Conservation (phyloP, 2,888 invertebrate genomes). For the Periphyllus acericola region DNA sequence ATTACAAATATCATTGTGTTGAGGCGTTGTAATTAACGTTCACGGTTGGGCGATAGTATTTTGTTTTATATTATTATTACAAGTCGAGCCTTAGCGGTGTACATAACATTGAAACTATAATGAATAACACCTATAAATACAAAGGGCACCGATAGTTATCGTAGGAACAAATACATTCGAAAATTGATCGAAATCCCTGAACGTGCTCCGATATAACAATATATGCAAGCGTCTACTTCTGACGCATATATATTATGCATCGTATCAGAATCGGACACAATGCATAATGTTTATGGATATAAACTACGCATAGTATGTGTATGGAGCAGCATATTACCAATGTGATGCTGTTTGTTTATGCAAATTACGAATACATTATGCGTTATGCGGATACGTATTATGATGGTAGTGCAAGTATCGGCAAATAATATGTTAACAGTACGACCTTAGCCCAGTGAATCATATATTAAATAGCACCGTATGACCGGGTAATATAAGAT, state of each 20-base stretch:
- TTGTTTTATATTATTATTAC: slow-evolving; percentile 19
- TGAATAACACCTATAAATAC: slow-evolving; percentile 32
- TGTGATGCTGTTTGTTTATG: neutral
- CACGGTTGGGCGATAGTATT: slow-evolving; percentile 24
- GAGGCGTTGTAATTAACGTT: slow-evolving; percentile 48
- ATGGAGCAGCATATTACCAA: neutral
- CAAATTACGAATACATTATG: neutral
- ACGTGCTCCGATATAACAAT: neutral
- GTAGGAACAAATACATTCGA: slow-evolving; percentile 1
- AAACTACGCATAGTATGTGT: too few species aligned
- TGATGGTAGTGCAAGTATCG: neutral
- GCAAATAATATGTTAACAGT: slow-evolving; percentile 14
- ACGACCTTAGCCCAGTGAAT: slow-evolving; percentile 37
- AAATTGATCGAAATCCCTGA: slow-evolving; percentile 44
- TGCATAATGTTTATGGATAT: too few species aligned
- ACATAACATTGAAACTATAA: slow-evolving; percentile 47
- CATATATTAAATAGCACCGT: neutral
- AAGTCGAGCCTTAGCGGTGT: neutral
- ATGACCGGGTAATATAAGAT: neutral
- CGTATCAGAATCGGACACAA: too few species aligned
- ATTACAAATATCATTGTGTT: slow-evolving; percentile 32
- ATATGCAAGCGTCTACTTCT: neutral
- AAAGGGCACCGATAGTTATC: slow-evolving; percentile 34
- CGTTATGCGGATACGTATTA: neutral
- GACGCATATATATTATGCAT: neutral